Conservation (phyloP, 2,888 invertebrate species). For the Unio delphinus region DNA sequence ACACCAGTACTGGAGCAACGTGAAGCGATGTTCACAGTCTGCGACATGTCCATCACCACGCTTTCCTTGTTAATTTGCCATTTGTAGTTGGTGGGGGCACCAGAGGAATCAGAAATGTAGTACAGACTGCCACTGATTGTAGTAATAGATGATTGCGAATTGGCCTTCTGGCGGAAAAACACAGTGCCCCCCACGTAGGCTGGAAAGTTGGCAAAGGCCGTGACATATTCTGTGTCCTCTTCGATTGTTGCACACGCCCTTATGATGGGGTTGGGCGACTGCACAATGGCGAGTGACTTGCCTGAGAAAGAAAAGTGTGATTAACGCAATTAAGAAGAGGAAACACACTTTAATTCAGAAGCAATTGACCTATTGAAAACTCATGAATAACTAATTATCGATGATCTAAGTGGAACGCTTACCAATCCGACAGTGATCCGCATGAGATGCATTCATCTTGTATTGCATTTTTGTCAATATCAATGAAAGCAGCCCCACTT, state of each 20-base stretch:
- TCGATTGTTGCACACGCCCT: conserved; percentile 47
- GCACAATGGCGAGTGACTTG: conserved; percentile 31
- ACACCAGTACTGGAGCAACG: conserved; percentile 29
- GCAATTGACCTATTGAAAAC: not conserved
- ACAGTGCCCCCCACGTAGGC: conserved; percentile 40
- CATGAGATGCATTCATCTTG: too few species aligned
- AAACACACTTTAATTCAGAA: not conserved
- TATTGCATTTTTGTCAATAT: too few species aligned
- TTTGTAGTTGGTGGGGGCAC: conserved; percentile 6
- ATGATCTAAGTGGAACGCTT: too few species aligned
- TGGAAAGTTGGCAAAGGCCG: conserved; percentile 42
- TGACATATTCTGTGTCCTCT: conserved; percentile 30
- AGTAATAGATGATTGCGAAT: conserved; percentile 24
- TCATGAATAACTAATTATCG: not conserved
- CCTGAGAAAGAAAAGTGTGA: conserved; percentile 31
- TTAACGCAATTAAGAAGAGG: not conserved
- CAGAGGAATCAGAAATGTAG: conserved; percentile 16
- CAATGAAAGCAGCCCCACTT: too few species aligned
- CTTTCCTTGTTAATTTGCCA: conserved; percentile 38
- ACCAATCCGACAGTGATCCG: too few species aligned
- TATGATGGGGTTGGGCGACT: not conserved
- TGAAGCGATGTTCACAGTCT: not conserved
- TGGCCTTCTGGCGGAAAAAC: conserved; percentile 42
- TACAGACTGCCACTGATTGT: conserved; percentile 41
- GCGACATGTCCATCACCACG: conserved; percentile 26